Evolutionary conservation across 2,113 vertebrate species (phyloP), one percentile per base, ranked within the genome.

Genomic region (Ivindomyrus marchei): DNA sequence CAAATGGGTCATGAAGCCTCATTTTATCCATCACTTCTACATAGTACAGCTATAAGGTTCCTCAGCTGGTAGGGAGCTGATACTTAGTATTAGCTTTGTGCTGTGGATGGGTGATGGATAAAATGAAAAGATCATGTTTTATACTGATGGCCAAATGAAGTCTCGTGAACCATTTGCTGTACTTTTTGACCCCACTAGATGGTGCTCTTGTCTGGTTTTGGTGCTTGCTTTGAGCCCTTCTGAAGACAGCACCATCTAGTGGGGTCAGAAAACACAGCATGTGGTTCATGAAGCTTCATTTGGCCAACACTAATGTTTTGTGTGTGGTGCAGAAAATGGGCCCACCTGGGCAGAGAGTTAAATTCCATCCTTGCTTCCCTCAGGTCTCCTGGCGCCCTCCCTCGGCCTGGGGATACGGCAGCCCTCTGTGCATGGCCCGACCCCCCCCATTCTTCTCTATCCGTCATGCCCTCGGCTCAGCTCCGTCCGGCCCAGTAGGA

Each of bases 401-500:
- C 85, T 91, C 49, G 56, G 77, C 85, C 50, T 4, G 4, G 80
- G 36, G 9, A 77, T 39, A 21, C 50, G 47, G n/a, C 36, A 39
- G 70, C 45, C 74, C 88, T 85, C 66, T 74, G 13, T 90, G 39
- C 46, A 58, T 19, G 13, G 15, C 80, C 70, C 13, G 13, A 10
- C 45, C 62, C 27, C 83, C 83, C 74, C 45, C 89, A 87, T 87
- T 85, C 90, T 87, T 50, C 74, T 52, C 53, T 90, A 15, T 4
- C 92, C 88, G 91, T 88, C 6, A 93, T 92, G 86, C 93, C 92
- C 92, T 92, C 93, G 91, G 90, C 94, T 93, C 93, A 92, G 93
- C 92, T 94, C 93, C 89, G 24, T 56, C 58, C n/a, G 88, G 31
- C 46, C 66, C 90, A 49, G 93, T 95, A 95, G 95, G 94, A 96